phyloP scores from a whole-genome alignment of 2,113 vertebrate species.

The Gambusia affinis region DNA sequence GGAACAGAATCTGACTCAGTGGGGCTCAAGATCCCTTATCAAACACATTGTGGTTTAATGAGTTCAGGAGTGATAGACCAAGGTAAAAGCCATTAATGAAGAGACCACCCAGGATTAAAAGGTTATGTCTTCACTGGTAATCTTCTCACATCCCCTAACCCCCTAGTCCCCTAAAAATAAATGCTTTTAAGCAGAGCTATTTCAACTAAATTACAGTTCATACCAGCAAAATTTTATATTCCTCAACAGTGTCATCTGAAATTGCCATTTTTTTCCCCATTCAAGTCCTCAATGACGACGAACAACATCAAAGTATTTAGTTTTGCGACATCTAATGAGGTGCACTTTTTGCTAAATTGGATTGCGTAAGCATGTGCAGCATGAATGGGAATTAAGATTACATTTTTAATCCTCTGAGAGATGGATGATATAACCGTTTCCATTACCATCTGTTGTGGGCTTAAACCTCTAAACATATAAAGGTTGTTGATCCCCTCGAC shows the following conservation, averaged over 20 bases:
- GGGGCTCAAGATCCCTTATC: constrained; percentile 39
- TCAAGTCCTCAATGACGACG: constrained; percentile 8
- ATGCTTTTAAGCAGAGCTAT: background rate
- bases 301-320: constrained; percentile 25
- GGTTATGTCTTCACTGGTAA: constrained; percentile 5
- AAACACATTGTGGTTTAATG: constrained; percentile 29
- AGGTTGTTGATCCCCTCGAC: constrained; percentile 62
- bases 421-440: constrained; percentile 58
- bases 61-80: constrained; percentile 27
- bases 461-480: constrained; percentile 65
- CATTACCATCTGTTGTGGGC: constrained; percentile 65
- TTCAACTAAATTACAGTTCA: constrained; percentile 7
- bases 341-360: constrained; percentile 23
- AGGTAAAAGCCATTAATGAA: constrained; percentile 32
- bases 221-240: background rate
- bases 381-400: constrained; percentile 27
- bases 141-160: background rate
- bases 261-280: background rate
- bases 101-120: constrained; percentile 4
- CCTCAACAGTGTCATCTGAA: constrained; percentile 14
- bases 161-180: background rate
- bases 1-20: constrained; percentile 59
- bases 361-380: constrained; percentile 18
- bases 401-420: constrained; percentile 64
- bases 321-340: constrained; percentile 24